Evolutionary conservation across 2,888 invertebrate genomes (phyloP).

Genomic region (Dolomedes plantarius): DNA sequence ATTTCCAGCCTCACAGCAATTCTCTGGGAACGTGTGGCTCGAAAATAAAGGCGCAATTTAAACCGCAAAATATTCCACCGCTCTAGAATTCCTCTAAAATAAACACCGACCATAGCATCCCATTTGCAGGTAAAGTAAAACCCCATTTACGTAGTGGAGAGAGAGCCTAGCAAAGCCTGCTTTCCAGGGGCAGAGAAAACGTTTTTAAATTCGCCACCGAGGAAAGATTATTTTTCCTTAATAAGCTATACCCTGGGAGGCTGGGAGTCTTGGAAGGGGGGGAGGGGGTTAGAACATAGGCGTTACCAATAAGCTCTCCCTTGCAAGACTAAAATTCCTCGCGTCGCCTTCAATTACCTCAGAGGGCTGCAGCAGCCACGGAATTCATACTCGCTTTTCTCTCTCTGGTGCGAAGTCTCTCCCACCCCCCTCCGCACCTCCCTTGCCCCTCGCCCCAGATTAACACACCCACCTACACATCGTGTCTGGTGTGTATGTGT

Average conservation of each 20-base stretch:
- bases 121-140: conserved; percentile 58
- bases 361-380: conserved; percentile 46
- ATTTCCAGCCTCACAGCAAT: neutral
- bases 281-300: conserved; percentile 46
- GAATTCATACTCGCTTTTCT: conserved; percentile 59
- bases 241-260: conserved; percentile 64
- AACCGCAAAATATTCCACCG: conserved; percentile 25
- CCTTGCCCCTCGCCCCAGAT: conserved; percentile 44
- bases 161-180: conserved; percentile 13
- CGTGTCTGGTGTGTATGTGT: conserved; percentile 18
- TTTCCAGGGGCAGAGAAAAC: conserved; percentile 43
- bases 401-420: conserved; percentile 1
- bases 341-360: conserved; percentile 71
- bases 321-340: conserved; percentile 67
- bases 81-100: conserved; percentile 16
- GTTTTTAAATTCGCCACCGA: conserved; percentile 64
- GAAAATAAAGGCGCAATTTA: conserved; percentile 27
- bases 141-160: conserved; percentile 44
- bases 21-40: neutral
- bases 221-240: conserved; percentile 71
- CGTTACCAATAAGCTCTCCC: conserved; percentile 69
- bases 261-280: neutral
- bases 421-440: conserved; percentile 9
- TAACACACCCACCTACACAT: conserved; percentile 60
- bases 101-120: conserved; percentile 31